phyloP scores from a whole-genome alignment of 1,140 invertebrate genomes.

The Coptotermes formosanus region DNA sequence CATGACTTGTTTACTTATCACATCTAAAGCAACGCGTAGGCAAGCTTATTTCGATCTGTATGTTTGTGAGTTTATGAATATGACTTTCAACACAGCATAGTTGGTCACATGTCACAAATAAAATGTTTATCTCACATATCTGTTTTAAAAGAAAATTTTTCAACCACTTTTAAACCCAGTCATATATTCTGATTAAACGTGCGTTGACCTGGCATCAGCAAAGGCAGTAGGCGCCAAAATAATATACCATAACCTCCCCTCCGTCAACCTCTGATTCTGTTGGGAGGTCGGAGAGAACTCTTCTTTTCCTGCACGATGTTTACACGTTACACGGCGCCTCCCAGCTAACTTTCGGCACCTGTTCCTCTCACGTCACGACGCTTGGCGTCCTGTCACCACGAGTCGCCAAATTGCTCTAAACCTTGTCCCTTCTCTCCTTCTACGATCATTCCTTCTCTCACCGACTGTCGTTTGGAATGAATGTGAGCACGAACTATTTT shows the following conservation, averaged over 20 bases:
- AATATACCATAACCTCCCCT: background rate
- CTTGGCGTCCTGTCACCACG: slow-evolving; percentile 23
- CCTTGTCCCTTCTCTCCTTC: background rate
- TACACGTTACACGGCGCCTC: slow-evolving; percentile 16
- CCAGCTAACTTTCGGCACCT: slow-evolving; percentile 32
- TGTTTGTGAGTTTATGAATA: background rate
- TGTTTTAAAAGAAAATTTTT: slow-evolving; percentile 1
- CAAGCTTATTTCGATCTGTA: too few relatives aligned
- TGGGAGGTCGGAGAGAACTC: background rate
- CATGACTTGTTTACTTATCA: too few relatives aligned
- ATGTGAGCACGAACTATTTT: slow-evolving; percentile 23
- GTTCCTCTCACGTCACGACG: slow-evolving; percentile 27
- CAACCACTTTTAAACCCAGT: background rate
- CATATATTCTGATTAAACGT: slow-evolving; percentile 7
- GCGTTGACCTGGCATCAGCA: slow-evolving; percentile 14
- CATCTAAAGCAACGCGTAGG: too few relatives aligned
- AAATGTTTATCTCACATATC: background rate
- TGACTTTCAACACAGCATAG: background rate
- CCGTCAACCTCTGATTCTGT: background rate
- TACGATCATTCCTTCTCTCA: background rate
- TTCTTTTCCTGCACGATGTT: background rate
- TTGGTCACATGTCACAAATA: background rate
- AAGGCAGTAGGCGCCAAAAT: background rate
- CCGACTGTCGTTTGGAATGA: slow-evolving; percentile 9
- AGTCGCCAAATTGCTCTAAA: slow-evolving; percentile 29